Evolutionary conservation across 2,888 invertebrate genomes (phyloP).

Genomic region (Resseliella maxima): DNA sequence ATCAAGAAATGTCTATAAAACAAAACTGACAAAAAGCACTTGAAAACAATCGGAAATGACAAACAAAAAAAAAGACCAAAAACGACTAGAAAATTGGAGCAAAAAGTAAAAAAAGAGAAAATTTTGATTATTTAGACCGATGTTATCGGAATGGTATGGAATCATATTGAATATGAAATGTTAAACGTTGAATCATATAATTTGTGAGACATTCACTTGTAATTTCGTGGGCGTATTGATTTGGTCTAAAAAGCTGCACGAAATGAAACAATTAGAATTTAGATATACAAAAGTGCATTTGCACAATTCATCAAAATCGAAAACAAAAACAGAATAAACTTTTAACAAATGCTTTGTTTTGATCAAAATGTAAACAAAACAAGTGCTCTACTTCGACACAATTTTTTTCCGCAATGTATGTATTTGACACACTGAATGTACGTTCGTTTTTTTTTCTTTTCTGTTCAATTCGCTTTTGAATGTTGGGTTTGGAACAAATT

Average conservation of each 20-base stretch:
- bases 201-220: neutral
- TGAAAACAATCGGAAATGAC: too few relatives aligned
- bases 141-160: too few relatives aligned
- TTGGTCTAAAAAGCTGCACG: constrained; percentile 2
- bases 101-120: too few relatives aligned
- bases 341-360: neutral
- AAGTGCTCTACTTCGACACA: neutral
- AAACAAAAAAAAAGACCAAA: too few relatives aligned
- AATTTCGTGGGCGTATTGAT: constrained; percentile 31
- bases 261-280: constrained; percentile 7
- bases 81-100: too few relatives aligned
- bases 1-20: too few relatives aligned
- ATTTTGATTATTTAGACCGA: too few relatives aligned
- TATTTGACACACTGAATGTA: neutral
- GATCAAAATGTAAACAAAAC: neutral
- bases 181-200: neutral
- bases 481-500: too few relatives aligned
- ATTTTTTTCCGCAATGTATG: neutral
- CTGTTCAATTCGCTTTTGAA: too few relatives aligned
- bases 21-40: too few relatives aligned
- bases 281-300: neutral
- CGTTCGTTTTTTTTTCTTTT: too few relatives aligned
- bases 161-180: too few relatives aligned
- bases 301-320: neutral
- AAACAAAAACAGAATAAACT: neutral